Base-by-base conservation (phyloP, 2,888 invertebrate species). In the Leptinotarsa rubiginosa region DNA sequence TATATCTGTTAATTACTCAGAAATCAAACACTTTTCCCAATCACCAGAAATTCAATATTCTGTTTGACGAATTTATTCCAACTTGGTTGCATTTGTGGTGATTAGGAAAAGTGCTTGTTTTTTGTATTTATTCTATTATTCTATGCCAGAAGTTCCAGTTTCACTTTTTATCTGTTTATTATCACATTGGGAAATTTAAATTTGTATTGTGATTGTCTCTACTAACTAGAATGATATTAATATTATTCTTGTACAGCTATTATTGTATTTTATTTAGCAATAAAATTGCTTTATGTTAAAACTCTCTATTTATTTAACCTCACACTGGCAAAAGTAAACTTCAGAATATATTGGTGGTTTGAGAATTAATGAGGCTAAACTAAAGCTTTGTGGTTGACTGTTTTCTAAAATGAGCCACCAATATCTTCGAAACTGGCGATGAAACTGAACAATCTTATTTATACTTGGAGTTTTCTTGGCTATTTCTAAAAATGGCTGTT, bases 401-500 rank as follows among this genome's bases (percentile, higher is more conserved):
- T 41, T 41, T 12, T 41, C 18, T n/a, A 18, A 52, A 18, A 18
- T 52, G 13, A 52, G 12, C 52, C 18, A 59, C 16, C 22, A n/a
- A 59, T 25, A 16, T 31, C n/a, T 62, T 62, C 15, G 25, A 31
- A 25, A 62, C 31, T 16, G 25, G 5, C 31, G n/a, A 31, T 41
- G 0, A 16, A 62, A 31, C 25, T 62, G 47, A 76, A 72, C 50
- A 65, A 69, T 69, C 70, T 77, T 73, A 68, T 74, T 72, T 75
- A 31, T 31, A 31, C 50, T 47, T 62, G 56, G 66, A 20, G 31
- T 66, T 65, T 65, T 65, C 76, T 47, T 52, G 71, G 69, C 72
- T 80, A 82, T 84, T 79, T 87, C 86, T 87, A 86, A 87, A 87
- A 87, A 87, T 87, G 87, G 87, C 87, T 88, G 87, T 88, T 88